A percentile compares a stretch with the other conserved stretches of the same genome.
These are phyloP conservation scores for Circaetus gallicus DNA, from an alignment of 2,113 vertebrate species.

Conservation along the genomic window DNA sequence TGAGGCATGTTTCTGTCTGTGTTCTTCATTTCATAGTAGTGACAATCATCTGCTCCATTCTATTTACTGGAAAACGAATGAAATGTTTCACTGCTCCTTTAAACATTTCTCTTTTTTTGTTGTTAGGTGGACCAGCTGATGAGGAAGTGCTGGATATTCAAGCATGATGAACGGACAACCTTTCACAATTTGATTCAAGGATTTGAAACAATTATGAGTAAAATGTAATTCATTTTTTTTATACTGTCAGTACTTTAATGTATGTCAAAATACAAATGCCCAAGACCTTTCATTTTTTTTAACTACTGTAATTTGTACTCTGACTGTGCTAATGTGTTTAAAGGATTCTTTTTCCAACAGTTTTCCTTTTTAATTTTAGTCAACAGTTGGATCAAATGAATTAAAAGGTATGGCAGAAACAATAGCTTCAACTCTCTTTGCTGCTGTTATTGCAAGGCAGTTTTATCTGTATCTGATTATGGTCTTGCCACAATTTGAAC, in stretches of 20 bases:
- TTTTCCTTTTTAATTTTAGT: not conserved
- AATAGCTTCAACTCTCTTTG: not conserved
- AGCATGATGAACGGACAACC: slow-evolving; percentile 81
- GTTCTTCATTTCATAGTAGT: too few relatives aligned
- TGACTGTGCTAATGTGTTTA: slow-evolving; percentile 18
- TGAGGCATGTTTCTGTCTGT: fast-evolving
- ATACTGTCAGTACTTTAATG: not conserved
- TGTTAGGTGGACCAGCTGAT: slow-evolving; percentile 89
- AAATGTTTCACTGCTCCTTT: fast-evolving
- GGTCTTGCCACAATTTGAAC: not conserved
- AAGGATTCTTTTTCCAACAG: not conserved
- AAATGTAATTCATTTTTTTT: slow-evolving; percentile 22
- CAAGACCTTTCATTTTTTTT: not conserved
- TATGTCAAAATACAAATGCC: not conserved
- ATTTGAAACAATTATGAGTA: slow-evolving; percentile 82
- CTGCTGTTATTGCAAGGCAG: not conserved
- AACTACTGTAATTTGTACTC: slow-evolving; percentile 40
- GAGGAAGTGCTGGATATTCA: slow-evolving; percentile 90
- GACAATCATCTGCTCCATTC: not conserved
- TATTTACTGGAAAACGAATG: not conserved
- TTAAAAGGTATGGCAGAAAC: not conserved
- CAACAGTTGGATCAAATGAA: not conserved
- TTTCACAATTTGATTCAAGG: slow-evolving; percentile 87
- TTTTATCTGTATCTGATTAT: not conserved
- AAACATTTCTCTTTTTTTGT: fast-evolving